These are phyloP conservation scores for Aythya baeri DNA, from an alignment of 2,113 vertebrate species.

Conservation along the genomic window DNA sequence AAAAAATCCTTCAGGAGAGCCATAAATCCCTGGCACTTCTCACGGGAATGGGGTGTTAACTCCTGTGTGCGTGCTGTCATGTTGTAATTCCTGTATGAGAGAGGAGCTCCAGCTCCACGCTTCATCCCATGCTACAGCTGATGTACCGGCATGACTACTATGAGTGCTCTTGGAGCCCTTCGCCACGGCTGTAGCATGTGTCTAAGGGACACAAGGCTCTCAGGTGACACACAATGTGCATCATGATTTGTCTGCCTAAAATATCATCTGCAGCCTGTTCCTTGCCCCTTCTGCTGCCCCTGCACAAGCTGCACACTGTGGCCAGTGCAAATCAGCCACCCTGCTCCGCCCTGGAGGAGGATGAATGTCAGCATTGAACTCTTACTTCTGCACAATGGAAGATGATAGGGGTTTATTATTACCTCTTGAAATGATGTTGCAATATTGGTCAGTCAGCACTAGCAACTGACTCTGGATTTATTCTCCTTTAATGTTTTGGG, in stretches of 20 bases:
- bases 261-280: background rate
- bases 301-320: rapidly evolving
- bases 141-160: rapidly evolving
- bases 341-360: background rate
- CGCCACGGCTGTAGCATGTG: background rate
- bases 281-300: rapidly evolving
- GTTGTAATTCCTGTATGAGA: background rate
- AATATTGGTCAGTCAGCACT: slow-evolving; percentile 47
- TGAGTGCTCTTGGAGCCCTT: background rate
- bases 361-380: background rate
- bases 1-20: background rate
- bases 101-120: background rate
- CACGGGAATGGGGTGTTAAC: background rate
- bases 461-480: slow-evolving; percentile 20
- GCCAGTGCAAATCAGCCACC: background rate
- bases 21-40: background rate
- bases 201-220: background rate
- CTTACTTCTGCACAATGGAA: background rate
- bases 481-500: background rate
- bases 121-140: background rate
- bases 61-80: background rate
- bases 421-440: slow-evolving; percentile 21
- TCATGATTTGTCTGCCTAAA: background rate
- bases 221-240: background rate
- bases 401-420: background rate